Percentiles rank a stretch among this genome's conserved stretches.
Conservation (phyloP, 2,113 vertebrate genomes). For the Pelecanus crispus region DNA sequence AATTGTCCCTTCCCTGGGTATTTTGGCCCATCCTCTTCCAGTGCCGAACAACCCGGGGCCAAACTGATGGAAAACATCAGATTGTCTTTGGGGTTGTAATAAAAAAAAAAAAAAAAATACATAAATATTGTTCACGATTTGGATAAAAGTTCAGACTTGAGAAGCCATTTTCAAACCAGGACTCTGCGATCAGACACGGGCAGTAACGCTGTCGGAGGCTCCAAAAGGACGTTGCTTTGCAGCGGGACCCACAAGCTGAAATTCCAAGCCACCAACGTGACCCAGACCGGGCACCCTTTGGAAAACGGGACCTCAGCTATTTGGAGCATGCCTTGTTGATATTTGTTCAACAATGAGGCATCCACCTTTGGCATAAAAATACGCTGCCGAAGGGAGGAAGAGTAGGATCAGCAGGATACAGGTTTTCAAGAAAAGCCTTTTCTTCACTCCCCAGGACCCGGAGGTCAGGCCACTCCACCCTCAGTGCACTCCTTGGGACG, state of each 20-base stretch:
- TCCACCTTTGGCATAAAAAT: not conserved
- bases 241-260: not conserved
- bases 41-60: not conserved
- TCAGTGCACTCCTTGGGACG: not conserved
- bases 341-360: not conserved
- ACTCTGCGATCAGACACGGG: rapidly evolving
- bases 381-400: not conserved
- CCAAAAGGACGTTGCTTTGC: rapidly evolving
- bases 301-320: not conserved
- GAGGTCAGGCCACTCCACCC: not conserved
- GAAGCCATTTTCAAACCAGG: not conserved
- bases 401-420: too few species aligned
- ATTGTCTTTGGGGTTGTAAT: not conserved
- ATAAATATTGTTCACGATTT: not conserved
- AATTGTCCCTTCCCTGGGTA: not conserved
- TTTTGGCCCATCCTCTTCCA: not conserved
- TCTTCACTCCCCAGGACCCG: not conserved
- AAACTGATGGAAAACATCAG: not conserved
- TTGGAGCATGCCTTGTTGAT: not conserved
- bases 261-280: rapidly evolving
- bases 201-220: not conserved
- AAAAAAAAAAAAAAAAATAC: not conserved
- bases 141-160: not conserved
- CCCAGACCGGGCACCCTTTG: not conserved
- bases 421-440: not conserved